Base-by-base conservation (phyloP, 1,140 invertebrate species). In the Ceratitis capitata region DNA sequence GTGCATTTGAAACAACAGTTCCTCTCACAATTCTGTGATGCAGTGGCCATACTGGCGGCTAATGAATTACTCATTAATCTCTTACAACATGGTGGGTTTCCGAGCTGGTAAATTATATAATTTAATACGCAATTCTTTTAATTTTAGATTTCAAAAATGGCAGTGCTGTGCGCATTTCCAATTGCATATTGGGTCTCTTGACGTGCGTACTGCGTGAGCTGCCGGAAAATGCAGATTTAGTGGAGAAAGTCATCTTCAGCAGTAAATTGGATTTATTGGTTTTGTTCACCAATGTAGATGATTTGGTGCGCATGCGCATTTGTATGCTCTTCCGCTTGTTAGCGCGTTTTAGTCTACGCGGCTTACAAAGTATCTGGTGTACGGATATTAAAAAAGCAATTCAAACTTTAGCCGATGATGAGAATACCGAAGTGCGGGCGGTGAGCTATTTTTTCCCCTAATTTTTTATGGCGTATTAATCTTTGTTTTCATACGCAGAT, bases 11-110 rank as follows among this genome's bases (percentile, higher is more conserved):
- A 95, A 45, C 93, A 95, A 35, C 93, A 94, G 84, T 97, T 96
- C 89, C 93, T 97, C 0, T 93, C 93, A 1, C 96, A 97, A 88
- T 95, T 97, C 88, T 97, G 96, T 88, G 95, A 97, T 86, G 94
- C 96, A 2, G 92, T 97, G 39, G 93, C 94, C n/a, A 93, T 96
- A 47, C 92, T 96, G 32, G 94, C 94, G 83, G 94, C 94, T 3
- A 92, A 93, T 85, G 88, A 92, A 10, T 90, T 94, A 6, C 93
- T 95, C 84, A 93, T 93, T 3, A 89, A 90, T 32, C 93, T 95
- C 51, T 89, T 95, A 6, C 91, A 89, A 5, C 91, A 93, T 29
- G 92, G 94, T 94, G 89, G 91, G 39, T 86, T 86, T 14, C 26
- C 26, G 9, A 84, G 89, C 92, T 86, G 7, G 16, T 45, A 83